These are phyloP conservation scores for Albula goreensis DNA, from an alignment of 2,113 vertebrate species.

Conservation along the genomic window DNA sequence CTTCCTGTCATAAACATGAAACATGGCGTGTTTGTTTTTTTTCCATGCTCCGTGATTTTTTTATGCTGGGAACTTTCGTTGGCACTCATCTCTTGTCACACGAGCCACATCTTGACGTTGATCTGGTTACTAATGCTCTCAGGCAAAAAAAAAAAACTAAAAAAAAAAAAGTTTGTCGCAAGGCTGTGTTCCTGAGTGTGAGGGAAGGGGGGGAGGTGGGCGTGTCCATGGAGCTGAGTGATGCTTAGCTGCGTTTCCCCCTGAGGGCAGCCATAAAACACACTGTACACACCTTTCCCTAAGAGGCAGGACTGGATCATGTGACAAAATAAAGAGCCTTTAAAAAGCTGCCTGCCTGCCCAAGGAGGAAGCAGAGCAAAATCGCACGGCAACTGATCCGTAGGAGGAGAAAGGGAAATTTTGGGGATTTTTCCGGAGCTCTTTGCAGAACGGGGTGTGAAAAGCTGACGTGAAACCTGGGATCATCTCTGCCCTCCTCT, in stretches of 20 bases:
- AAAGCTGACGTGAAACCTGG: too few relatives aligned
- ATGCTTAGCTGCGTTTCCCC: constrained; percentile 42
- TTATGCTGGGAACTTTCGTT: neutral
- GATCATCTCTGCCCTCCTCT: too few relatives aligned
- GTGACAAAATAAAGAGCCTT: constrained; percentile 58
- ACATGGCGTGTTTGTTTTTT: neutral
- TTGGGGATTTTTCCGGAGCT: too few relatives aligned
- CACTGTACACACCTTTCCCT: constrained; percentile 44
- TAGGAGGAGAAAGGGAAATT: too few relatives aligned
- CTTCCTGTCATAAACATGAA: neutral
- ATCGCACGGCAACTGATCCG: neutral
- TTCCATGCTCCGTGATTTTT: neutral
- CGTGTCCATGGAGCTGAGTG: constrained; percentile 45
- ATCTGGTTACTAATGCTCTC: neutral
- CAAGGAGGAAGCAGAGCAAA: neutral
- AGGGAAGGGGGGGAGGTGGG: constrained; percentile 24
- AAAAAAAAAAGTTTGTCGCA: too few relatives aligned
- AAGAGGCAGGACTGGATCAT: constrained; percentile 47
- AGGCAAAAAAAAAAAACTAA: neutral
- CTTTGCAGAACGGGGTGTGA: neutral
- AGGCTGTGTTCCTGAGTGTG: constrained; percentile 18
- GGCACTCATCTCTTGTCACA: neutral
- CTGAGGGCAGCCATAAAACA: constrained; percentile 45
- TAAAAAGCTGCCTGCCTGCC: constrained; percentile 44
- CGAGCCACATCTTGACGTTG: constrained; percentile 2